Evolutionary conservation across 1,140 invertebrate genomes (phyloP).

Genomic region (Sminthurinus signatus): DNA sequence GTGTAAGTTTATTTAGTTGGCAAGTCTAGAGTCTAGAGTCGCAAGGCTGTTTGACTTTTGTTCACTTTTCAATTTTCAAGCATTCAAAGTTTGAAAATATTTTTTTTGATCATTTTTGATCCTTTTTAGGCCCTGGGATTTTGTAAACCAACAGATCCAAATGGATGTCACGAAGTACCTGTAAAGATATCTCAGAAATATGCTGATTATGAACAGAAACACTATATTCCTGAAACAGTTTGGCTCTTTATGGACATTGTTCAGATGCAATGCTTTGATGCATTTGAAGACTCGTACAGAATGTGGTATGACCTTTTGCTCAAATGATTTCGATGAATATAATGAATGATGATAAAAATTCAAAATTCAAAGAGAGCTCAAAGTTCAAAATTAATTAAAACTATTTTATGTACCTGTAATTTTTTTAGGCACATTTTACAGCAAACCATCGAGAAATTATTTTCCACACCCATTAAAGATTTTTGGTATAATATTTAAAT

Average conservation of each 20-base stretch:
- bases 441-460: background rate
- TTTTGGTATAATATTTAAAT: constrained; percentile 3
- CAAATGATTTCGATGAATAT: too few relatives aligned
- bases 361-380: too few relatives aligned
- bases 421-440: constrained; percentile 8
- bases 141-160: background rate
- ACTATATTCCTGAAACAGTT: constrained; percentile 25
- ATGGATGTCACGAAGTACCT: background rate
- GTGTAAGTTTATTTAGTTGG: too few relatives aligned
- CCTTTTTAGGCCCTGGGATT: background rate
- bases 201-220: background rate
- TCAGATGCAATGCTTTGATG: constrained; percentile 24
- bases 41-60: background rate
- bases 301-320: too few relatives aligned
- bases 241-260: constrained; percentile 31
- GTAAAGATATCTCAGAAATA: background rate
- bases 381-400: too few relatives aligned
- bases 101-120: background rate
- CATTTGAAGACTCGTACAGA: constrained; percentile 30
- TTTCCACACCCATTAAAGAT: background rate
- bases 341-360: too few relatives aligned
- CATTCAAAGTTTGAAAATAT: background rate
- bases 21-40: background rate
- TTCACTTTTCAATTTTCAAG: background rate
- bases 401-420: too few relatives aligned